Evolutionary conservation across 2,113 vertebrate species (phyloP).

Genomic region (Halichoerus grypus): DNA sequence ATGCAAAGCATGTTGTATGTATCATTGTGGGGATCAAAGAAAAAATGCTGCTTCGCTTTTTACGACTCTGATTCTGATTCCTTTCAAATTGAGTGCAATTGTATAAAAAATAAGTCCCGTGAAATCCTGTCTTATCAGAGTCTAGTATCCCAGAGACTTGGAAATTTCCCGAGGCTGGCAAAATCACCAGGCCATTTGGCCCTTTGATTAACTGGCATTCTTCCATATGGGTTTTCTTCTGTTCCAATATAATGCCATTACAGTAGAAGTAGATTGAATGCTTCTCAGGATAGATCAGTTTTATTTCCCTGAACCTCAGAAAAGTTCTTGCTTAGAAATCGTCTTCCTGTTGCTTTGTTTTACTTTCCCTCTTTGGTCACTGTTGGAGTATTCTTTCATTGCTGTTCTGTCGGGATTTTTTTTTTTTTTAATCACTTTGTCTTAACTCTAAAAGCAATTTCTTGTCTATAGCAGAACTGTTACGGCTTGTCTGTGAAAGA

Average conservation of each 20-base stretch:
- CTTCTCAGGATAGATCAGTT: slow-evolving; percentile 71
- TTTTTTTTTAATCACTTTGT: background rate
- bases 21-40: background rate
- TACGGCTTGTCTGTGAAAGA: background rate
- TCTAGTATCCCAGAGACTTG: slow-evolving; percentile 29
- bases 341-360: slow-evolving; percentile 61
- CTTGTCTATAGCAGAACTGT: slow-evolving; percentile 3
- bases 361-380: slow-evolving; percentile 46
- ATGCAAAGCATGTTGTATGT: background rate
- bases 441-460: slow-evolving; percentile 65
- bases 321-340: slow-evolving; percentile 79
- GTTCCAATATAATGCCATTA: slow-evolving; percentile 75
- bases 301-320: slow-evolving; percentile 72
- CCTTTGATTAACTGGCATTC: slow-evolving; percentile 76
- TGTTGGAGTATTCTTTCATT: slow-evolving; percentile 50
- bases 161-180: slow-evolving; percentile 69
- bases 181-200: slow-evolving; percentile 73
- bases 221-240: slow-evolving; percentile 77
- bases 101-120: background rate
- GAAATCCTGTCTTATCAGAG: background rate
- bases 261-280: slow-evolving; percentile 56
- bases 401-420: background rate
- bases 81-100: background rate
- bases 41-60: background rate
- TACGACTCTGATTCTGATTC: background rate